These are phyloP conservation scores for Phlogophora meticulosa DNA, from an alignment of 2,888 invertebrate genomes.

Conservation along the genomic window DNA sequence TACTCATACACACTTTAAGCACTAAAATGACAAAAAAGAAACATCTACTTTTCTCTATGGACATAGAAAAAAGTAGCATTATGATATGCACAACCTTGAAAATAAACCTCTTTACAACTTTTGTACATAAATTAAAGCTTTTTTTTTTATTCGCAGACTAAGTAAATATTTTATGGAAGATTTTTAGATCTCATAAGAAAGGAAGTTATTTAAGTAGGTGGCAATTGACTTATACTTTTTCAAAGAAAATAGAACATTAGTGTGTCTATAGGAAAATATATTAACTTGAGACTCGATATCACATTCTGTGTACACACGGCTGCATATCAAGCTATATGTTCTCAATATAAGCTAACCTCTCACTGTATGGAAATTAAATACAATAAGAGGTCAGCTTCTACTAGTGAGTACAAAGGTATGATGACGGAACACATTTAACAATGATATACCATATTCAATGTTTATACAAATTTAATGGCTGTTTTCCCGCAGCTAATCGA, in stretches of 20 bases:
- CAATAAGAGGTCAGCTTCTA: no score
- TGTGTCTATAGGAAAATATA: conserved; percentile 1
- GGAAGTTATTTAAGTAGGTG: conserved; percentile 25
- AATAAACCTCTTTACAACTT: conserved; percentile 36
- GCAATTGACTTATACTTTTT: conserved; percentile 6
- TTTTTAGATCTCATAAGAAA: conserved; percentile 17
- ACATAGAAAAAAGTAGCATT: conserved; percentile 52
- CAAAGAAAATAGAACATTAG: conserved; percentile 19
- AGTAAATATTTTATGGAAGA: conserved; percentile 1
- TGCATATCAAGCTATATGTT: no score
- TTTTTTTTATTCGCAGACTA: conserved; percentile 3
- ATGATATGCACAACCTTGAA: conserved; percentile 32
- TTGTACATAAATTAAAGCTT: conserved; percentile 58
- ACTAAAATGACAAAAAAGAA: conserved; percentile 12
- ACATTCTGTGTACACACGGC: no score
- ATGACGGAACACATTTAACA: conserved; percentile 29
- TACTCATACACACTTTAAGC: conserved; percentile 2
- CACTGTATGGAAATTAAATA: no score
- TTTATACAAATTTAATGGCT: neutral
- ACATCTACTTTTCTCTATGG: conserved; percentile 54
- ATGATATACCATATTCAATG: conserved; percentile 10
- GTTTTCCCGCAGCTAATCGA: no score
- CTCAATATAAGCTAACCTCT: no score
- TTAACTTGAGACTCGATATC: conserved; percentile 50
- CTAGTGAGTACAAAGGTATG: conserved; percentile 15